phyloP scores from a whole-genome alignment of 64 coral and sea anemone species.

The Catalaphyllia jardinei region DNA sequence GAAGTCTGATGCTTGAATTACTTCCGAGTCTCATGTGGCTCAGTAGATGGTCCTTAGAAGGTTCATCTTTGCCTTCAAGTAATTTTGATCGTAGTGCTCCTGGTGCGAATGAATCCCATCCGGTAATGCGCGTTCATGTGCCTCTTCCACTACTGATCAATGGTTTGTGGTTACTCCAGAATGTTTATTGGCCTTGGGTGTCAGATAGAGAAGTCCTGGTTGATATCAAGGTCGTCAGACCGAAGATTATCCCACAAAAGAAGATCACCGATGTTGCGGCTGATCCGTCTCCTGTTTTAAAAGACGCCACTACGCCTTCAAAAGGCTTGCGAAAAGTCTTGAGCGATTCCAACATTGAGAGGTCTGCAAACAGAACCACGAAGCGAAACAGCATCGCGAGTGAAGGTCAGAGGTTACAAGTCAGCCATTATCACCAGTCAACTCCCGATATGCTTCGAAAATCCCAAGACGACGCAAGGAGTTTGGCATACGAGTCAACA shows the following conservation, averaged over 20 bases:
- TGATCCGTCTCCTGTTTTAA: background rate
- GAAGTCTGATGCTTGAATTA: slow-evolving; percentile 60
- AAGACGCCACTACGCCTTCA: slow-evolving; percentile 1
- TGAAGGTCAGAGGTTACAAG: background rate
- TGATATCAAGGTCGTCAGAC: slow-evolving; percentile 18
- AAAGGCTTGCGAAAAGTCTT: slow-evolving; percentile 26
- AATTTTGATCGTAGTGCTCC: slow-evolving; percentile 20
- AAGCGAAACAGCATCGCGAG: background rate
- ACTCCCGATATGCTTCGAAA: slow-evolving; percentile 8
- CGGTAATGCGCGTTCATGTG: slow-evolving; percentile 80
- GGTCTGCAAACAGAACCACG: background rate
- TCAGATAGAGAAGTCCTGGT: background rate
- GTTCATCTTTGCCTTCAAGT: slow-evolving; percentile 53
- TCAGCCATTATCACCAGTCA: background rate
- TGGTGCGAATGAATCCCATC: slow-evolving; percentile 29
- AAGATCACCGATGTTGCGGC: background rate
- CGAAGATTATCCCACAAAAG: background rate
- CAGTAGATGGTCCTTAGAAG: slow-evolving; percentile 73
- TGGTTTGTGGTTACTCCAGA: slow-evolving; percentile 79
- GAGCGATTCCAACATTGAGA: slow-evolving; percentile 18
- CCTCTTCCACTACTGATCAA: slow-evolving; percentile 71
- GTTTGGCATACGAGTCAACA: background rate
- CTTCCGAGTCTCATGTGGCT: slow-evolving; percentile 68
- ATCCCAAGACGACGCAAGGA: background rate
- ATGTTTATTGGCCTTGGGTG: slow-evolving; percentile 73